phyloP scores from a whole-genome alignment of 2,113 vertebrate genomes.

The Oncorhynchus nerka region DNA sequence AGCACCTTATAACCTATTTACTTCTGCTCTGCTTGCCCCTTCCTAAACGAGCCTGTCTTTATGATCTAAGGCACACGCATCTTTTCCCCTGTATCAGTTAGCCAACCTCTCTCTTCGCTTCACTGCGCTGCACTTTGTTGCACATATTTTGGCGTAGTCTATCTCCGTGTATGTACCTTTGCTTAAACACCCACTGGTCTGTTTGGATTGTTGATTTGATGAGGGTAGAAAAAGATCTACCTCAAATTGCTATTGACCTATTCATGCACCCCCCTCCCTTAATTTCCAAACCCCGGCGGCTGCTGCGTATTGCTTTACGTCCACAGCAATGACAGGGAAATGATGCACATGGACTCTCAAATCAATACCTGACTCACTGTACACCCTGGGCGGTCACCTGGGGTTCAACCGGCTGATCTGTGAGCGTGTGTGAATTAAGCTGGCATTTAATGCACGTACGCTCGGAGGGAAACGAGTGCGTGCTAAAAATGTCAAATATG shows the following conservation, averaged over 20 bases:
- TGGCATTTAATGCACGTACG: conserved; percentile 11
- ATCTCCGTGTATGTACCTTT: too few species aligned
- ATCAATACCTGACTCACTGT: background rate
- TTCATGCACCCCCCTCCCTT: background rate
- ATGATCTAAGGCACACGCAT: too few species aligned
- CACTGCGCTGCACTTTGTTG: background rate
- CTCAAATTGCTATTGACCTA: background rate
- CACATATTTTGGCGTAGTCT: too few species aligned
- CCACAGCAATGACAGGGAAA: background rate
- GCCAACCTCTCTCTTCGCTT: too few species aligned
- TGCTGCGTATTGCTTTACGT: background rate
- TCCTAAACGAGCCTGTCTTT: too few species aligned
- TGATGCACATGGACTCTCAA: background rate
- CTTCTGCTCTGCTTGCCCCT: too few species aligned
- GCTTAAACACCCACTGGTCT: too few species aligned
- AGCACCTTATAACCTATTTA: too few species aligned
- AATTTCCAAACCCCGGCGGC: too few species aligned
- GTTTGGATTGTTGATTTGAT: too few species aligned
- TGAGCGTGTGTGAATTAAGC: conserved; percentile 6
- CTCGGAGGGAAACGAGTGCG: conserved; percentile 7
- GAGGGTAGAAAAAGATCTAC: background rate
- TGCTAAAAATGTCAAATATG: conserved; percentile 23
- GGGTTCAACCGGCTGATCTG: background rate
- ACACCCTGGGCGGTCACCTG: background rate
- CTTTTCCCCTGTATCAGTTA: too few species aligned